Percentiles rank a stretch among this genome's conserved stretches.
These are phyloP conservation scores for Metopolophium dirhodum DNA, from an alignment of 1,140 invertebrate species.

Conservation along the genomic window DNA sequence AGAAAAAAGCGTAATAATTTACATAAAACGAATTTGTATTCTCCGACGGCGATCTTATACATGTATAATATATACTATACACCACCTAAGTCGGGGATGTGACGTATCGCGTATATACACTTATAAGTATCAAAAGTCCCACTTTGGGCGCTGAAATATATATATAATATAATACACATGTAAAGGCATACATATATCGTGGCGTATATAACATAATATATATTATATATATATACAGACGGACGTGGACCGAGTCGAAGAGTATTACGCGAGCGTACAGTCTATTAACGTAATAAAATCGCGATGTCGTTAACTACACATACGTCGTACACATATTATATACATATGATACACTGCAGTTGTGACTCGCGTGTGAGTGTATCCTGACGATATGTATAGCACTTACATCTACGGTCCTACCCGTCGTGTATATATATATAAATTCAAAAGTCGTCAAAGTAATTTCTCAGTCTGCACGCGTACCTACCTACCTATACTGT, in stretches of 20 bases:
- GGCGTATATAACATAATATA: neutral
- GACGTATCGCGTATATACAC: neutral
- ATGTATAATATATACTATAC: no score
- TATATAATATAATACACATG: neutral
- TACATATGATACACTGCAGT: neutral
- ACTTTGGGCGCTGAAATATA: neutral
- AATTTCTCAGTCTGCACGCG: neutral
- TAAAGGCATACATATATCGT: neutral
- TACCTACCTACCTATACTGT: neutral
- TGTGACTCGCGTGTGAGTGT: neutral
- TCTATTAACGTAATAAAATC: conserved; percentile 17
- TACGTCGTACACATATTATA: neutral
- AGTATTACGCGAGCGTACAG: neutral
- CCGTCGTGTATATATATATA: neutral
- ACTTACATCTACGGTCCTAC: neutral
- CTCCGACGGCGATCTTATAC: neutral
- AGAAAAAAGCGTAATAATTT: conserved; percentile 3
- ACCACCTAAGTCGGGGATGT: neutral
- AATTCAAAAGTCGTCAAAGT: conserved; percentile 20
- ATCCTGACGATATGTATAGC: neutral
- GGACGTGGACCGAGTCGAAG: neutral
- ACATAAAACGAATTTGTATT: conserved; percentile 54
- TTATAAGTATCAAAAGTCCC: neutral
- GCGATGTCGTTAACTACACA: neutral
- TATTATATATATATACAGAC: neutral